Percentiles rank a stretch among this genome's conserved stretches.
phyloP scores from a whole-genome alignment of 2,797 vertebrate species.

The Cynopterus sphinx region DNA sequence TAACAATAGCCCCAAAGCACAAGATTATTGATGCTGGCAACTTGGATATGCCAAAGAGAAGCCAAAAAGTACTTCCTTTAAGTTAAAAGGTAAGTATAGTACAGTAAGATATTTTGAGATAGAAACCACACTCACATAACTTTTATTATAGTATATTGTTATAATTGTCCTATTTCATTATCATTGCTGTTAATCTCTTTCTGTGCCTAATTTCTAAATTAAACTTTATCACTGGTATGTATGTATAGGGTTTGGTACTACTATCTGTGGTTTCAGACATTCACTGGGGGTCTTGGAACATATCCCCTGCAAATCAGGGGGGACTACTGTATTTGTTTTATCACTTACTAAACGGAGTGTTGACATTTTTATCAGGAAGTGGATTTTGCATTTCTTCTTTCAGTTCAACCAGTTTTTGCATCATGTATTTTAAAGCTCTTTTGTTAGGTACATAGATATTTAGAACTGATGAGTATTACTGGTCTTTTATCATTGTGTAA shows the following conservation, averaged over 20 bases:
- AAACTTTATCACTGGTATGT: background rate
- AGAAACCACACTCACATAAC: background rate
- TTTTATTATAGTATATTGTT: background rate
- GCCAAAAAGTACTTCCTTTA: background rate
- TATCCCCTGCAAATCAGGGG: too few relatives aligned
- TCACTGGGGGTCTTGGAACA: background rate
- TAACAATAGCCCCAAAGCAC: background rate
- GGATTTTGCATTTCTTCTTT: background rate
- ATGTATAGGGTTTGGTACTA: background rate
- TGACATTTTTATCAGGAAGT: background rate
- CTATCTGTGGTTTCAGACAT: background rate
- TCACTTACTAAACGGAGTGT: background rate
- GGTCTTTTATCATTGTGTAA: background rate
- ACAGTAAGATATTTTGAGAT: background rate
- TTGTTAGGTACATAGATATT: background rate
- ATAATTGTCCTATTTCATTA: too few relatives aligned
- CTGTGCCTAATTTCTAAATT: background rate
- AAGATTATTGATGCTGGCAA: background rate
- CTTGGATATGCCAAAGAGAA: background rate
- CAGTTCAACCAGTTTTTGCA: background rate
- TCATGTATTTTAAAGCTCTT: background rate
- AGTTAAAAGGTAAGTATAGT: background rate
- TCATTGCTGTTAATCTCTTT: background rate
- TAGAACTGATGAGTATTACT: slow-evolving; percentile 9
- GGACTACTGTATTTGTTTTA: background rate